phyloP scores from a whole-genome alignment of 2,113 vertebrate species.

The Cervus canadensis region DNA sequence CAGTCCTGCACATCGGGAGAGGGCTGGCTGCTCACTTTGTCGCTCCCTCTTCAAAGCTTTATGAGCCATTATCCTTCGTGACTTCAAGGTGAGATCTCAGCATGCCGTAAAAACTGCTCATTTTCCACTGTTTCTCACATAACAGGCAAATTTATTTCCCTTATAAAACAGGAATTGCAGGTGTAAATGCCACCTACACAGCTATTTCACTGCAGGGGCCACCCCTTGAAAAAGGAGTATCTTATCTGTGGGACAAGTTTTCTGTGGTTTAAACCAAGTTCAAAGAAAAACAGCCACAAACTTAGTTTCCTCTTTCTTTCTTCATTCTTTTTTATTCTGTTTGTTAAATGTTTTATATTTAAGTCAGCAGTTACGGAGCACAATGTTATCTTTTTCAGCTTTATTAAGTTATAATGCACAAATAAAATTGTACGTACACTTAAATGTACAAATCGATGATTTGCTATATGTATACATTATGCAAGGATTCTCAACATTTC shows the following conservation, averaged over 20 bases:
- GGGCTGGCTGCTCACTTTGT: neutral
- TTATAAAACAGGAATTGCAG: slow-evolving; percentile 65
- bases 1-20: slow-evolving; percentile 41
- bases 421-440: neutral
- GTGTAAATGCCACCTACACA: slow-evolving; percentile 22
- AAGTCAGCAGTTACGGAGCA: neutral
- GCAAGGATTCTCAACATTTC: neutral
- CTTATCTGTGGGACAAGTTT: neutral
- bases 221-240: neutral
- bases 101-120: slow-evolving; percentile 67
- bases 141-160: slow-evolving; percentile 76
- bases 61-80: slow-evolving; percentile 65
- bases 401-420: neutral
- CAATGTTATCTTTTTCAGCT: neutral
- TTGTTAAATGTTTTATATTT: neutral
- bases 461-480: neutral
- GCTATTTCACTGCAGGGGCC: neutral
- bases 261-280: neutral
- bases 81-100: slow-evolving; percentile 63
- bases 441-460: neutral
- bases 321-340: neutral
- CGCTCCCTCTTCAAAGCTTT: slow-evolving; percentile 66
- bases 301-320: neutral
- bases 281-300: neutral
- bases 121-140: slow-evolving; percentile 73